Evolutionary conservation across 2,113 vertebrate species (phyloP).

Genomic region (Sylvia atricapilla): DNA sequence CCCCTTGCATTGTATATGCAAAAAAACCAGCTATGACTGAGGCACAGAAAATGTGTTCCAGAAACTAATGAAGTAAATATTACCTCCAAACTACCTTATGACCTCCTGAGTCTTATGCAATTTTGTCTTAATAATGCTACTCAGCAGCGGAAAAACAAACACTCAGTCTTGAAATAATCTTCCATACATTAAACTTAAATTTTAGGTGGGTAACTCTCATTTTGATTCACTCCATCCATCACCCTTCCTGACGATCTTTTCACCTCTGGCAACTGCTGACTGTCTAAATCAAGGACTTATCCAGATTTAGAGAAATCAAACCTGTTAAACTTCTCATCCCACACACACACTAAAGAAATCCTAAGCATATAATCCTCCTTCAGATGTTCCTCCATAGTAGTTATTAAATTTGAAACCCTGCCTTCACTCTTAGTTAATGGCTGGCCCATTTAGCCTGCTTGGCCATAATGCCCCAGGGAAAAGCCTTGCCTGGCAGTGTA

Average conservation of each 20-base stretch:
- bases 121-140: neutral
- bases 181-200: neutral
- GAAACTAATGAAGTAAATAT: neutral
- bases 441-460: neutral
- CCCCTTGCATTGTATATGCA: neutral
- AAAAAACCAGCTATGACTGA: neutral
- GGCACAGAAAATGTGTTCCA: neutral
- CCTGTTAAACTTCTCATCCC: neutral
- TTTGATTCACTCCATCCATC: neutral
- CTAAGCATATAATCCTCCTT: neutral
- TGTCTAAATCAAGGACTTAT: neutral
- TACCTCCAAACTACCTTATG: neutral
- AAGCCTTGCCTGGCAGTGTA: neutral
- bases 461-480: neutral
- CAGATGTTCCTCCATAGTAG: neutral
- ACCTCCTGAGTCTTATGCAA: neutral
- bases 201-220: neutral
- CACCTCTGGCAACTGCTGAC: neutral
- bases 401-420: neutral
- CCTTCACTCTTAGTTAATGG: neutral
- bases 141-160: neutral
- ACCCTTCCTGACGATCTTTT: neutral
- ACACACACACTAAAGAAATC: neutral
- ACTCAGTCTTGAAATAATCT: neutral
- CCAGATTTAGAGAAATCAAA: neutral